A percentile compares a stretch with the other conserved stretches of the same genome.
These are phyloP conservation scores for Zeuzera pyrina DNA, from an alignment of 2,888 invertebrate species.

Conservation along the genomic window DNA sequence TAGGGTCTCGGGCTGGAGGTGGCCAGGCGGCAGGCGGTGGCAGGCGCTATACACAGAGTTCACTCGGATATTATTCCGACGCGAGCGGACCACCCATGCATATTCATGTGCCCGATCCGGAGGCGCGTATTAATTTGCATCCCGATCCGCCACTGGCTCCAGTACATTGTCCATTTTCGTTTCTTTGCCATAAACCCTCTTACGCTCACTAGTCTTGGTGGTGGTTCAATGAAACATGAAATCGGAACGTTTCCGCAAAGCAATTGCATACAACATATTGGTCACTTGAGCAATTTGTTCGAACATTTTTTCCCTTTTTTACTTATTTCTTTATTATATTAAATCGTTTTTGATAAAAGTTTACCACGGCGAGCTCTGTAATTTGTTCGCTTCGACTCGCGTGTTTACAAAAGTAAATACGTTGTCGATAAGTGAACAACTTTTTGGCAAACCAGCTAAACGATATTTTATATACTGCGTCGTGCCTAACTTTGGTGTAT, in stretches of 20 bases:
- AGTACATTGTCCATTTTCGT: slow-evolving; percentile 54
- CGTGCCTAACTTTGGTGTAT: no score
- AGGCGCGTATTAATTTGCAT: slow-evolving; percentile 71
- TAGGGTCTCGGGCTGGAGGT: slow-evolving; percentile 8
- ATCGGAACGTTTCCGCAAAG: slow-evolving; percentile 18
- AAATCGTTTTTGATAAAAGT: background rate
- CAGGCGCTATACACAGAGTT: slow-evolving; percentile 19
- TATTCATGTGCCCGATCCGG: slow-evolving; percentile 63
- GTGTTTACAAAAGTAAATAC: no score
- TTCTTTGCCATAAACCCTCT: slow-evolving; percentile 43
- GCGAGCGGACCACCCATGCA: slow-evolving; percentile 51
- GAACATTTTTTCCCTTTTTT: background rate
- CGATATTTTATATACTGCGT: no score
- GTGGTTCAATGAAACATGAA: slow-evolving; percentile 39
- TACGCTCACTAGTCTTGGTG: slow-evolving; percentile 24
- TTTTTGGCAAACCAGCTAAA: no score
- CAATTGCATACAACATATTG: background rate
- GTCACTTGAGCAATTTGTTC: background rate
- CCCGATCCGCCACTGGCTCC: slow-evolving; percentile 33
- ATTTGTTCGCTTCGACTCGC: no score
- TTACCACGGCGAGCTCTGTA: no score
- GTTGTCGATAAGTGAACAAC: no score
- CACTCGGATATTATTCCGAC: slow-evolving; percentile 57
- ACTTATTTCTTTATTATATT: background rate
- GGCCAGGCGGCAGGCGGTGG: slow-evolving; percentile 19